phyloP scores from a whole-genome alignment of 2,797 vertebrate genomes.

The Xenentodon cancila region DNA sequence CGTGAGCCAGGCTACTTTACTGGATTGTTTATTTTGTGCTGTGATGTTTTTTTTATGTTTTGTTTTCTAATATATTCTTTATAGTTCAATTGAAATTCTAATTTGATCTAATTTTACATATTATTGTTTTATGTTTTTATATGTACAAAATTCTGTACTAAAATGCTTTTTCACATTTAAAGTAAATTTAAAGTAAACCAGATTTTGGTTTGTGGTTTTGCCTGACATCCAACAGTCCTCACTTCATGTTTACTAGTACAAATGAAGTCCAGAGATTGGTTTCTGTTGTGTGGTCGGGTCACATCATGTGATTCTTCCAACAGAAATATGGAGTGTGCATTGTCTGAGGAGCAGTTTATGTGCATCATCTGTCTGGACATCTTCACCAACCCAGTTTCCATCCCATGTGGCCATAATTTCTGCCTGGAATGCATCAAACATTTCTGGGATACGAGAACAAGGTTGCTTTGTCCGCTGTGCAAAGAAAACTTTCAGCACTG shows the following conservation, averaged over 20 bases:
- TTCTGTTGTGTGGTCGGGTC: not conserved
- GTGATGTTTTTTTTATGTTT: no score
- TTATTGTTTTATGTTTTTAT: no score
- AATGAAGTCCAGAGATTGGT: not conserved
- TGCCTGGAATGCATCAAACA: conserved; percentile 16
- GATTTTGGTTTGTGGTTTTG: not conserved
- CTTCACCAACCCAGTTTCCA: conserved; percentile 27
- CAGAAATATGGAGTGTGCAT: conserved; percentile 22
- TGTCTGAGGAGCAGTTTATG: conserved; percentile 13
- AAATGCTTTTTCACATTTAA: no score
- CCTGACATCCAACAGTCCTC: not conserved
- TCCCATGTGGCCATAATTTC: conserved; percentile 33
- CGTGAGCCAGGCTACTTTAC: no score
- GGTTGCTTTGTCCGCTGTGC: conserved; percentile 52
- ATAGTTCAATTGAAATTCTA: no score
- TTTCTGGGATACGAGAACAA: not conserved
- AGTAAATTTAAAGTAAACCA: no score
- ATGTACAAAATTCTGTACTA: no score
- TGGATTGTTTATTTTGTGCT: no score
- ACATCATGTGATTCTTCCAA: not conserved
- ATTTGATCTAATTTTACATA: no score
- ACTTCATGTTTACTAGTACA: not conserved
- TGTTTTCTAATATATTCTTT: no score
- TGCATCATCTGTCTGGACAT: conserved; percentile 22
- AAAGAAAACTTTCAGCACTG: conserved; percentile 50